A percentile compares a stretch with the other conserved stretches of the same genome.
These are phyloP conservation scores for Poecile montanus DNA, from an alignment of 2,797 vertebrate species.

Conservation along the genomic window DNA sequence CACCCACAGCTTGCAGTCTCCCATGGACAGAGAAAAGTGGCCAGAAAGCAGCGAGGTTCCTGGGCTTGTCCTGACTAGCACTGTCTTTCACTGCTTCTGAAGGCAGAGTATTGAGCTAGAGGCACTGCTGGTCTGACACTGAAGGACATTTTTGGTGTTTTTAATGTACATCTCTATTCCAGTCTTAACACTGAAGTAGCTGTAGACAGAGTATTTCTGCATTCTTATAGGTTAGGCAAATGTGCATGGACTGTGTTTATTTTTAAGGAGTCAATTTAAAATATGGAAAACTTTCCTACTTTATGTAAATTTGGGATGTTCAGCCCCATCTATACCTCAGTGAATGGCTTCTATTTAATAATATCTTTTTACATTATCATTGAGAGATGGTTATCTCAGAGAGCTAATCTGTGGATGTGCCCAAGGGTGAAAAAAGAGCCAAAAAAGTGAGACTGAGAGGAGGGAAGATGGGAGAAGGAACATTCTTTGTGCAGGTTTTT, in stretches of 20 bases:
- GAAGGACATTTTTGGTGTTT: background rate
- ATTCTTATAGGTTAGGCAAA: background rate
- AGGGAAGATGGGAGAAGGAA: background rate
- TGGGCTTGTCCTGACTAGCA: background rate
- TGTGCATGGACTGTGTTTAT: background rate
- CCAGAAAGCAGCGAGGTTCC: background rate
- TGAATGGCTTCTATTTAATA: slow-evolving; percentile 15
- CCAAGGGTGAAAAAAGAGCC: background rate
- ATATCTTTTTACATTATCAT: background rate
- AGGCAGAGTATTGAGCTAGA: background rate
- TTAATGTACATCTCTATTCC: background rate
- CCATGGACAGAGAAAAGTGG: background rate
- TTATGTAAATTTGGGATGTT: background rate
- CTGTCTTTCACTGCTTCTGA: background rate
- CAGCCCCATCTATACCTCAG: background rate
- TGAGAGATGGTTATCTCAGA: background rate
- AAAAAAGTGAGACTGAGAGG: background rate
- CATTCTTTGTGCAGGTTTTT: background rate
- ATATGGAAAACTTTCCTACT: background rate
- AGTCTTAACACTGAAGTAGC: background rate
- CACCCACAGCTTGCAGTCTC: background rate
- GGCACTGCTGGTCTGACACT: background rate
- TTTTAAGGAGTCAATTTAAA: slow-evolving; percentile 31
- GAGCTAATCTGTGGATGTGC: background rate
- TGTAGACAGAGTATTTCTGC: background rate